Conservation (phyloP, 2,113 vertebrate genomes). For the Takifugu flavidus region DNA sequence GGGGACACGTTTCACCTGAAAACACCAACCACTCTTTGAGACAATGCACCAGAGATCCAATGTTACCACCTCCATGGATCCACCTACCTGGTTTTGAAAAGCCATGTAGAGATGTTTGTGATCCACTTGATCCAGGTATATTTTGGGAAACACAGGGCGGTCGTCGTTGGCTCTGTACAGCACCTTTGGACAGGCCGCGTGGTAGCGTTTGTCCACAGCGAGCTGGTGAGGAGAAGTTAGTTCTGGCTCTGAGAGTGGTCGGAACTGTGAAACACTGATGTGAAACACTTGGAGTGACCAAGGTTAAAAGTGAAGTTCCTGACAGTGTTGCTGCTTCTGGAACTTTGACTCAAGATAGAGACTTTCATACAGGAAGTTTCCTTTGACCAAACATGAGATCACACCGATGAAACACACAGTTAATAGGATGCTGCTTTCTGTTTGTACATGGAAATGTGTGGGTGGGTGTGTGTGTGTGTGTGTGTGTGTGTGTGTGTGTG, state of each 20-base stretch:
- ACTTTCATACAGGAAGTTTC: neutral
- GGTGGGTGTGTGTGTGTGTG: too few species aligned
- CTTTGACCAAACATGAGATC: too few species aligned
- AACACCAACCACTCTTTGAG: neutral
- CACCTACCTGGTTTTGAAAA: conserved; percentile 78
- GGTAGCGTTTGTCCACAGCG: conserved; percentile 78
- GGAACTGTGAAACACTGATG: too few species aligned
- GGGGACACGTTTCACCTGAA: conserved; percentile 80
- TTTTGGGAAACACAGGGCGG: conserved; percentile 77
- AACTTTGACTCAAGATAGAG: too few species aligned
- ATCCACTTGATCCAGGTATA: conserved; percentile 80
- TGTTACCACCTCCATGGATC: neutral
- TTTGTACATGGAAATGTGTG: too few species aligned
- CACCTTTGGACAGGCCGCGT: conserved; percentile 77
- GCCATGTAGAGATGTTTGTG: conserved; percentile 81
- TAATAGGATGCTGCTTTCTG: too few species aligned
- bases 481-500: neutral
- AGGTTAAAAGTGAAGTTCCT: too few species aligned
- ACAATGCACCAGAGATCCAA: too few species aligned
- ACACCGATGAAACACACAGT: too few species aligned
- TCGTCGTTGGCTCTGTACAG: conserved; percentile 83
- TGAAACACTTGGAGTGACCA: too few species aligned
- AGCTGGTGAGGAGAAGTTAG: conserved; percentile 74
- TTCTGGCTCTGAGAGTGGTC: conserved; percentile 2
- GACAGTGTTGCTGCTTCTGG: too few species aligned